phyloP scores from a whole-genome alignment of 30 jellyfish, hydroid and myxozoan genomes.

The Turritopsis dohrnii region DNA sequence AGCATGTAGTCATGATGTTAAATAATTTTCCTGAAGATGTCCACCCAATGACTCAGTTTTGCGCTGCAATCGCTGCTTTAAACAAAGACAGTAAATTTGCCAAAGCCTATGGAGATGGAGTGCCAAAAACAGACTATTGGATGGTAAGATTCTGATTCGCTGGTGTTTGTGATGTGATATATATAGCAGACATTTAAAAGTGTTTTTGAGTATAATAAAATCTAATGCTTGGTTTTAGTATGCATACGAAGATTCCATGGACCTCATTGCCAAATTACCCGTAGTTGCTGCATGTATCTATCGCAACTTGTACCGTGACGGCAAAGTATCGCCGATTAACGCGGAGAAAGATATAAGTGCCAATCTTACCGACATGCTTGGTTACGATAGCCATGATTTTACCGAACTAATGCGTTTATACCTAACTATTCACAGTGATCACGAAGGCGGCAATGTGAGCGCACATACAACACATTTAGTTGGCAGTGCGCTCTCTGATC shows the following conservation, averaged over 20 bases:
- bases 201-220: background rate
- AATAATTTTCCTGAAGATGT: conserved; percentile 93
- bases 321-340: conserved; percentile 82
- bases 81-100: conserved; percentile 96
- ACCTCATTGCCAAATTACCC: conserved; percentile 86
- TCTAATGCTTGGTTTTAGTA: conserved; percentile 34
- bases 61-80: conserved; percentile 93
- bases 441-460: conserved; percentile 99
- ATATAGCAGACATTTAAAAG: too few species aligned
- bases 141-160: conserved; percentile 46
- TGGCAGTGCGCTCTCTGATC: conserved; percentile 95
- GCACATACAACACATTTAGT: conserved; percentile 98
- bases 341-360: conserved; percentile 80
- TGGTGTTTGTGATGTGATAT: too few species aligned
- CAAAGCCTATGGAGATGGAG: conserved; percentile 86
- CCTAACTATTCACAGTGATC: conserved; percentile 94
- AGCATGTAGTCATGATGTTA: conserved; percentile 85
- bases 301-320: conserved; percentile 84
- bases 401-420: conserved; percentile 88
- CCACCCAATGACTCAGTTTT: conserved; percentile 97
- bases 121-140: conserved; percentile 84
- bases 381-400: conserved; percentile 51
- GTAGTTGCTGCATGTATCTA: conserved; percentile 88
- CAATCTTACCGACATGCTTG: conserved; percentile 74
- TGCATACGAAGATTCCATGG: conserved; percentile 94